Conservation (phyloP, 2,113 vertebrate genomes). For the Ranitomeya imitator region DNA sequence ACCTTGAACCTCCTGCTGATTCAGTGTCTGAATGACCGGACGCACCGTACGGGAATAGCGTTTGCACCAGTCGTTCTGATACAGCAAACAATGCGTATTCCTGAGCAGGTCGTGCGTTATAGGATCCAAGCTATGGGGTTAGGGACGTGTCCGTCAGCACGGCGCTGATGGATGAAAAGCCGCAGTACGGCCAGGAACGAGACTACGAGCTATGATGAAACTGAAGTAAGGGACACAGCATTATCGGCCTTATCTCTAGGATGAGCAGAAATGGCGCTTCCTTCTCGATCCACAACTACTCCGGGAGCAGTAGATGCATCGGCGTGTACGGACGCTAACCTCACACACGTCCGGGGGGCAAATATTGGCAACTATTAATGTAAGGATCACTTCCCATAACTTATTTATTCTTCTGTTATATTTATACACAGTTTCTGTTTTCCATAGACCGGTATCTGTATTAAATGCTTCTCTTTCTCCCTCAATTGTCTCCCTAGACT, state of each 20-base stretch:
- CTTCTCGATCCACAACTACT: not conserved
- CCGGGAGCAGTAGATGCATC: too few relatives aligned
- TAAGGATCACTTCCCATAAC: conserved; percentile 13
- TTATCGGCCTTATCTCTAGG: not conserved
- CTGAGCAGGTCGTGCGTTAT: too few relatives aligned
- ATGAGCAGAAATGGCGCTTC: not conserved
- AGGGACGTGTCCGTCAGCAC: too few relatives aligned
- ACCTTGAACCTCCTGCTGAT: not conserved
- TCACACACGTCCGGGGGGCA: not conserved
- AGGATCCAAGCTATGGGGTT: too few relatives aligned
- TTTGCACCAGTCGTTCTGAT: too few relatives aligned
- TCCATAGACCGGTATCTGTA: conserved; percentile 19
- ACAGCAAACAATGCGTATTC: too few relatives aligned
- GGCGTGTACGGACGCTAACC: not conserved
- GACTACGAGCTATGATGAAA: not conserved
- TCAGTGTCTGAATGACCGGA: not conserved
- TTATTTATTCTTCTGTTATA: conserved; percentile 38
- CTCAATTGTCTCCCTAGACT: conserved; percentile 27
- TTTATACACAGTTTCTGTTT: conserved; percentile 26
- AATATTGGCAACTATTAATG: not conserved
- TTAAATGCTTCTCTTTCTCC: conserved; percentile 42
- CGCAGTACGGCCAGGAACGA: not conserved
- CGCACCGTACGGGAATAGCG: too few relatives aligned
- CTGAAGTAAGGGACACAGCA: not conserved
- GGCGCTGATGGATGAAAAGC: too few relatives aligned